phyloP scores from a whole-genome alignment of 2,113 vertebrate genomes.

The Myocastor coypus region DNA sequence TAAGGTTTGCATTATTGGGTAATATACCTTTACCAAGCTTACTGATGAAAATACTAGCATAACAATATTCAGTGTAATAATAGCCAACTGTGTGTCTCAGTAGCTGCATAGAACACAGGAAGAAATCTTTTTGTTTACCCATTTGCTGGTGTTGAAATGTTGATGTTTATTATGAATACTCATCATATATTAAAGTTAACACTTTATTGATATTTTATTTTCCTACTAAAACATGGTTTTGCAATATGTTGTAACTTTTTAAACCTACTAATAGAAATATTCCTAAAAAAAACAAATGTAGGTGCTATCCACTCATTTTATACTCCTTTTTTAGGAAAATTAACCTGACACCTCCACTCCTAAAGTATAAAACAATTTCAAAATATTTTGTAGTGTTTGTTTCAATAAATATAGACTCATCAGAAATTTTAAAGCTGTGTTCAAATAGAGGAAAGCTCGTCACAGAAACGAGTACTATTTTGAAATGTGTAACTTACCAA shows the following conservation, averaged over 20 bases:
- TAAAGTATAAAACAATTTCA: neutral
- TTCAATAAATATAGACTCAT: neutral
- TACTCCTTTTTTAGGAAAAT: neutral
- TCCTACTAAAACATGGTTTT: neutral
- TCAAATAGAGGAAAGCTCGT: neutral
- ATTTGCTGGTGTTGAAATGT: neutral
- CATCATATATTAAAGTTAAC: neutral
- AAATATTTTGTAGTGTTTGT: neutral
- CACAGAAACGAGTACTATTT: conserved; percentile 24
- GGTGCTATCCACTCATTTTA: no score
- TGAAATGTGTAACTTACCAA: conserved; percentile 51
- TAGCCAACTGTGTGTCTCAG: neutral
- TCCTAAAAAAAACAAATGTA: neutral
- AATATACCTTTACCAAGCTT: neutral
- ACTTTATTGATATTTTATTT: neutral
- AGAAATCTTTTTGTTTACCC: neutral
- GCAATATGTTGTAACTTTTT: neutral
- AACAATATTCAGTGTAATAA: neutral
- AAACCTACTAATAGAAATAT: neutral
- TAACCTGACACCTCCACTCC: neutral
- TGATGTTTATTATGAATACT: neutral
- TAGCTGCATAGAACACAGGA: neutral
- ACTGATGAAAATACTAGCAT: neutral
- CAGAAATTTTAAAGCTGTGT: neutral
- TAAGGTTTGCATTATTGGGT: neutral